phyloP scores from a whole-genome alignment of 2,113 vertebrate genomes.

The Malurus melanocephalus region DNA sequence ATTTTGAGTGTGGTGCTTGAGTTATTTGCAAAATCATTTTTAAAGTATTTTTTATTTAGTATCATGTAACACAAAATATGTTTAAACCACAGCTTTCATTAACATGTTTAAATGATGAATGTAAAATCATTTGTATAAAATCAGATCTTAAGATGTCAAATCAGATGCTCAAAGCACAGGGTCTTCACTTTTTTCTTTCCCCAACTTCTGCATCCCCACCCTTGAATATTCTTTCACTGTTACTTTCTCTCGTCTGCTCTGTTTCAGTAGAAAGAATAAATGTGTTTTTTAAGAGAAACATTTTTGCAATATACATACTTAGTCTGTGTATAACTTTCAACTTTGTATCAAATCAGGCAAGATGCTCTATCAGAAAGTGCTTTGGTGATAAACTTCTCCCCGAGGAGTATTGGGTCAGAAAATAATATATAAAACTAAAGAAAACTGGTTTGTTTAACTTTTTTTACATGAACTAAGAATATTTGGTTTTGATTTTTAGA shows the following conservation, averaged over 20 bases:
- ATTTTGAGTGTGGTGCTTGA: neutral
- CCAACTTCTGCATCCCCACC: accelerated
- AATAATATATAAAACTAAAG: neutral
- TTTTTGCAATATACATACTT: neutral
- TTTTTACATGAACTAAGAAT: neutral
- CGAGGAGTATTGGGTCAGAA: neutral
- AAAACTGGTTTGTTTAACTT: neutral
- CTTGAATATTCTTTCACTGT: neutral
- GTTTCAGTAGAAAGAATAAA: neutral
- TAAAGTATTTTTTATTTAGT: neutral
- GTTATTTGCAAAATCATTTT: neutral
- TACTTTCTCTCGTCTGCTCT: neutral
- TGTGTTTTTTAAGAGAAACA: neutral
- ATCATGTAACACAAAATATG: neutral
- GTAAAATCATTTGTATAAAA: neutral
- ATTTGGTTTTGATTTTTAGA: neutral
- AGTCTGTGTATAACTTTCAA: neutral
- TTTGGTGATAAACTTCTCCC: neutral
- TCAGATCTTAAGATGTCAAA: neutral
- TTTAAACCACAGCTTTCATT: neutral
- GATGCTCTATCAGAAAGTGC: neutral
- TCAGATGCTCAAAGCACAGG: neutral
- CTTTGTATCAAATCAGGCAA: neutral
- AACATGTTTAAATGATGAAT: neutral
- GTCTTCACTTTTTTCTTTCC: neutral